Conservation (phyloP, 2,888 invertebrate species). For the Syritta pipiens region DNA sequence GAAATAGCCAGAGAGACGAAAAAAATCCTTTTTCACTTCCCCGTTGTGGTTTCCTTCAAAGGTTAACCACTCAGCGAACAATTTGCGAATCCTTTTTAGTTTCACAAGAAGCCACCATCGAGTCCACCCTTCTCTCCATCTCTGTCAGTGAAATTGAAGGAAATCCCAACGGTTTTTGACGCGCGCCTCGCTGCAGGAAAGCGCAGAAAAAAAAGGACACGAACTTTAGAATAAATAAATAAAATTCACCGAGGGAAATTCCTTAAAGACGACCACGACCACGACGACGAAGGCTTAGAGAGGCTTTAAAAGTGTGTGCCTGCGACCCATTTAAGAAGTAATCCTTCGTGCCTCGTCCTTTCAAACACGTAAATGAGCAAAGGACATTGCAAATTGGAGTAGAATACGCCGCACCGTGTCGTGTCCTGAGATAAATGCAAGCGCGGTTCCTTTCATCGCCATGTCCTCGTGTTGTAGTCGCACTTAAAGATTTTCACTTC, state of each 20-base stretch:
- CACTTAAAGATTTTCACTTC: constrained; percentile 43
- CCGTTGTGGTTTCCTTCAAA: constrained; percentile 15
- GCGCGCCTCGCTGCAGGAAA: no score
- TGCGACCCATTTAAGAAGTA: constrained; percentile 55
- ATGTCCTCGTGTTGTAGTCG: constrained; percentile 29
- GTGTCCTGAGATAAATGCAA: constrained; percentile 46
- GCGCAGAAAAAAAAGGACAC: constrained; percentile 28
- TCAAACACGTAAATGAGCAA: constrained; percentile 42
- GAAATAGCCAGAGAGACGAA: no score
- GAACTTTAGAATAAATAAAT: constrained; percentile 42
- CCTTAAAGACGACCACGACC: constrained; percentile 22
- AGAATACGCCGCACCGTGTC: constrained; percentile 35
- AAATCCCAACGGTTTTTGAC: constrained; percentile 41
- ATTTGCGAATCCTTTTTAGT: constrained; percentile 56
- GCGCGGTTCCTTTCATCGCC: constrained; percentile 39
- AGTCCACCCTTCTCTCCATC: no score
- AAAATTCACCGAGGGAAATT: constrained; percentile 9
- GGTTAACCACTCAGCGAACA: constrained; percentile 55
- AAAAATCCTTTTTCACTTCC: constrained; percentile 31
- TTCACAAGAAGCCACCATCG: constrained; percentile 6
- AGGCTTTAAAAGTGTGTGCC: constrained; percentile 30
- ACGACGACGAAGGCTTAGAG: constrained; percentile 15
- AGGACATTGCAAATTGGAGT: constrained; percentile 48
- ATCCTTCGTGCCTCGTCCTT: constrained; percentile 11
- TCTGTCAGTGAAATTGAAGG: constrained; percentile 63